These are phyloP conservation scores for Chaunax sp. DNA, from an alignment of 2,797 vertebrate genomes.

Conservation along the genomic window DNA sequence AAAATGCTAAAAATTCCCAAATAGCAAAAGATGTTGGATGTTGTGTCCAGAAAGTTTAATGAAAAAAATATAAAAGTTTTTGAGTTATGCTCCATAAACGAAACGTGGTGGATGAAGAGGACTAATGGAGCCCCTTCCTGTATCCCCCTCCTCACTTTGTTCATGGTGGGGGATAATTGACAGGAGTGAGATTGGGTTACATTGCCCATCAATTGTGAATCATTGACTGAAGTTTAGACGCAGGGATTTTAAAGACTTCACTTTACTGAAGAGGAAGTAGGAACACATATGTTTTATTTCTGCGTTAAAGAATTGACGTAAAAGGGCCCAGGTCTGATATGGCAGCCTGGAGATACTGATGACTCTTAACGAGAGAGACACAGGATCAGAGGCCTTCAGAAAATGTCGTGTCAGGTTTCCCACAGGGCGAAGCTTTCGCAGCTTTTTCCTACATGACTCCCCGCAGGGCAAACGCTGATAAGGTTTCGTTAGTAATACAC, in stretches of 20 bases:
- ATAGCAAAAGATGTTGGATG: too few relatives aligned
- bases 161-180: neutral
- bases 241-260: neutral
- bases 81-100: too few relatives aligned
- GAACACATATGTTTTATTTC: neutral
- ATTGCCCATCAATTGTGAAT: neutral
- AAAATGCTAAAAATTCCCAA: too few relatives aligned
- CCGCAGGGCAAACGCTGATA: slow-evolving; percentile 57
- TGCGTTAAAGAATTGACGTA: neutral
- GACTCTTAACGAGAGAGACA: slow-evolving; percentile 16
- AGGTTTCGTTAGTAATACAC: slow-evolving; percentile 7
- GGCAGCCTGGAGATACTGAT: slow-evolving; percentile 23
- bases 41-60: too few relatives aligned
- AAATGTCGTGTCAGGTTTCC: slow-evolving; percentile 73
- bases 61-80: too few relatives aligned
- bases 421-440: slow-evolving; percentile 43
- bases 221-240: neutral
- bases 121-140: too few relatives aligned
- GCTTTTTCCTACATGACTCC: slow-evolving; percentile 57
- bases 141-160: too few relatives aligned
- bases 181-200: neutral
- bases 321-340: neutral
- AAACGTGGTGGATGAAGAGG: too few relatives aligned
- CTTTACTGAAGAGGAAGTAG: neutral
- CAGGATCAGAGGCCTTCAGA: slow-evolving; percentile 63